phyloP scores from a whole-genome alignment of 2,888 invertebrate species.

The Ormyrus labotus region DNA sequence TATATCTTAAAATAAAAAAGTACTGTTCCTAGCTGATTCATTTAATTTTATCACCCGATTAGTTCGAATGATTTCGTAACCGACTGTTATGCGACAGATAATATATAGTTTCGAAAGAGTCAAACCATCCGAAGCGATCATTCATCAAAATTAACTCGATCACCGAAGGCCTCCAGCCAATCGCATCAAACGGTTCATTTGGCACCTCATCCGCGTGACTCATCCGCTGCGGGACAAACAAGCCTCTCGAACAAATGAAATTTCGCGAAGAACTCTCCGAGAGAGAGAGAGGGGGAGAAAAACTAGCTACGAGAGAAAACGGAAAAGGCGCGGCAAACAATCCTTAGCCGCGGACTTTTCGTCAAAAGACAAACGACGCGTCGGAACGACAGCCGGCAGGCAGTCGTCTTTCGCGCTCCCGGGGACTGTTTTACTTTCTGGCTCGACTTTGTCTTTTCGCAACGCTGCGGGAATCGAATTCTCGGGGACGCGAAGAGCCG shows the following conservation, averaged over 20 bases:
- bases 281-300: not conserved
- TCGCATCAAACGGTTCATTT: conserved; percentile 9
- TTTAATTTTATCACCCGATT: too few species aligned
- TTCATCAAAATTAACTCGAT: too few species aligned
- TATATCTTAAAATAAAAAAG: too few species aligned
- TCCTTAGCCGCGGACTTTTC: conserved; percentile 26
- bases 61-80: too few species aligned
- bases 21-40: too few species aligned
- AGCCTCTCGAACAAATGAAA: conserved; percentile 35
- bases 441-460: conserved; percentile 51
- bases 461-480: conserved; percentile 39
- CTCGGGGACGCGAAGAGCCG: conserved; percentile 1
- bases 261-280: conserved; percentile 29
- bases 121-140: too few species aligned
- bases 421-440: conserved; percentile 50
- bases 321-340: conserved; percentile 39
- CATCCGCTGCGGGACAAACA: conserved; percentile 22
- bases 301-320: not conserved
- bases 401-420: conserved; percentile 25
- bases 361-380: conserved; percentile 53
- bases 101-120: too few species aligned
- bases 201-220: conserved; percentile 5
- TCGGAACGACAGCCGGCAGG: conserved; percentile 15
- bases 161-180: too few species aligned
- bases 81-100: too few species aligned